phyloP scores from a whole-genome alignment of 2,797 vertebrate genomes.

The Takifugu ocellatus region DNA sequence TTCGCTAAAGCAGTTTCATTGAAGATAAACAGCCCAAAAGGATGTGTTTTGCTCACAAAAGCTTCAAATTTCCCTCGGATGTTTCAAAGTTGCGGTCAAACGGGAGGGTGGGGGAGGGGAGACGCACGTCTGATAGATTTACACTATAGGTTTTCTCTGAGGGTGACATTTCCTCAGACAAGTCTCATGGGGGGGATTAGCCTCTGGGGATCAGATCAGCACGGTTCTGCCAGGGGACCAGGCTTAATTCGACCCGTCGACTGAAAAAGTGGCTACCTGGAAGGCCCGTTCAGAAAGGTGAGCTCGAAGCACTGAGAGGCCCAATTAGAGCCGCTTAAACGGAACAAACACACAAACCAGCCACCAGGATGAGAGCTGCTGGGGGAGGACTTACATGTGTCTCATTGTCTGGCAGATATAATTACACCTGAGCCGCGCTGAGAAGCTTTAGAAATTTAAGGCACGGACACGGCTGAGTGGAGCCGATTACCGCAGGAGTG shows the following conservation, averaged over 20 bases:
- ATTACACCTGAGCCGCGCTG: slow-evolving; percentile 51
- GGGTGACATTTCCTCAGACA: no score
- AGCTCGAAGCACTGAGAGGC: slow-evolving; percentile 46
- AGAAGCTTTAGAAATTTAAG: slow-evolving; percentile 47
- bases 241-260: slow-evolving; percentile 34
- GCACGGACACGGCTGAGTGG: slow-evolving; percentile 39
- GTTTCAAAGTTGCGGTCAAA: no score
- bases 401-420: slow-evolving; percentile 49
- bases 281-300: slow-evolving; percentile 38
- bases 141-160: no score
- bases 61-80: no score
- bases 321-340: slow-evolving; percentile 61
- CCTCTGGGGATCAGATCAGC: slow-evolving; percentile 43
- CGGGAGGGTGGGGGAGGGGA: no score
- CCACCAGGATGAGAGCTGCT: slow-evolving; percentile 38
- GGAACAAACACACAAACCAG: slow-evolving; percentile 6
- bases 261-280: slow-evolving; percentile 29
- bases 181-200: slow-evolving; percentile 20
- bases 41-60: no score
- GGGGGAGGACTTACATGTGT: slow-evolving; percentile 39
- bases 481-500: slow-evolving; percentile 39
- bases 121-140: no score
- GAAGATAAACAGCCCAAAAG: no score
- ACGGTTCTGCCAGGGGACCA: slow-evolving; percentile 30
- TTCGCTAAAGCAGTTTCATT: no score